phyloP scores from a whole-genome alignment of 2,113 vertebrate genomes.

The Gymnarchus niloticus region DNA sequence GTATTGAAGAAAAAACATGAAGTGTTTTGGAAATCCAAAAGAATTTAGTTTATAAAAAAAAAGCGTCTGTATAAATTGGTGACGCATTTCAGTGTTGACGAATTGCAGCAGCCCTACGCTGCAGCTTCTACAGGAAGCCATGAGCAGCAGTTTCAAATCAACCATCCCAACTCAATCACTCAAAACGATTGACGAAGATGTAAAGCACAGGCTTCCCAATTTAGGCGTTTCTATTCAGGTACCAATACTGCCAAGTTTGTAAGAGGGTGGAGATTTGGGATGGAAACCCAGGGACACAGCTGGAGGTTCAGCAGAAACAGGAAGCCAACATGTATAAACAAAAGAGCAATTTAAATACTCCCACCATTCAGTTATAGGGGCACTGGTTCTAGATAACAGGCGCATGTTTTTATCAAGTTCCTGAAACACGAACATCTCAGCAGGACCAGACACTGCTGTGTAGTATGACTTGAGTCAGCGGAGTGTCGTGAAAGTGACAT shows the following conservation, averaged over 20 bases:
- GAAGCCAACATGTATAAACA: neutral
- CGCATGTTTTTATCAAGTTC: neutral
- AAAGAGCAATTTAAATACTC: too few relatives aligned
- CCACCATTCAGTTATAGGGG: neutral
- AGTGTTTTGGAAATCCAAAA: too few relatives aligned
- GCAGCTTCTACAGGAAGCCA: neutral
- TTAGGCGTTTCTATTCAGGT: neutral
- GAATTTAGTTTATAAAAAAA: too few relatives aligned
- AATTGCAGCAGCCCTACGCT: too few relatives aligned
- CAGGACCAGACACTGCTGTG: neutral
- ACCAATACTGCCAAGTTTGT: neutral
- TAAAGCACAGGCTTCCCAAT: neutral
- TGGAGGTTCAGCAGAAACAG: neutral
- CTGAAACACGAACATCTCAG: neutral
- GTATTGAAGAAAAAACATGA: too few relatives aligned
- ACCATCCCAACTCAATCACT: neutral
- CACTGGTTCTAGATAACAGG: neutral
- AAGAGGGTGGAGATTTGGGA: neutral
- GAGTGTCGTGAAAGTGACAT: neutral
- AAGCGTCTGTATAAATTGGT: too few relatives aligned
- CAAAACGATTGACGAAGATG: neutral
- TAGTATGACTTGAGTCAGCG: neutral
- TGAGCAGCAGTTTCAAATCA: neutral
- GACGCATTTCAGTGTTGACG: too few relatives aligned
- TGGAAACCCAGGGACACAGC: neutral